A percentile compares a stretch with the other conserved stretches of the same genome.
phyloP scores from a whole-genome alignment of 2,797 vertebrate genomes.

The Morus bassanus region DNA sequence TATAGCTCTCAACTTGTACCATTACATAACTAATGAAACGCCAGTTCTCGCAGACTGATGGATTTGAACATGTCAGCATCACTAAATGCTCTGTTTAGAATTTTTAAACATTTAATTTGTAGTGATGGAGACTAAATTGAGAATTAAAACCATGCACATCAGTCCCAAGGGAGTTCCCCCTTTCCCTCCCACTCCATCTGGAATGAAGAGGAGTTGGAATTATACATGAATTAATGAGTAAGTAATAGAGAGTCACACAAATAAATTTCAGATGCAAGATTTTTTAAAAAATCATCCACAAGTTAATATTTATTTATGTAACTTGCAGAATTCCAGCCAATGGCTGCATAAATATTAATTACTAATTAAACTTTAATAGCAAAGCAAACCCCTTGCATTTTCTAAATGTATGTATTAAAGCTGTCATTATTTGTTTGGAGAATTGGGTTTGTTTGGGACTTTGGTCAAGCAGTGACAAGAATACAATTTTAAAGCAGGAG shows the following conservation, averaged over 20 bases:
- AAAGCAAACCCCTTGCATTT: conserved; percentile 50
- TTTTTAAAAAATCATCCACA: not conserved
- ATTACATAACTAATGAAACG: not conserved
- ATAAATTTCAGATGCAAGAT: conserved; percentile 55
- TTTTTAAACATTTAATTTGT: conserved; percentile 55
- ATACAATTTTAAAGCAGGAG: not conserved
- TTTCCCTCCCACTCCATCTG: conserved; percentile 3
- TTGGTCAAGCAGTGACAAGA: not conserved
- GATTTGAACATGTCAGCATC: not conserved
- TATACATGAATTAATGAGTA: conserved; percentile 57
- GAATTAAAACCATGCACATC: conserved; percentile 28
- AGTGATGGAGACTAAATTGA: conserved; percentile 38
- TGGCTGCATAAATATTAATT: conserved; percentile 77
- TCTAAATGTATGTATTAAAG: conserved; percentile 27
- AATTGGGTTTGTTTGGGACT: conserved; percentile 32
- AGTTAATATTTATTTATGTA: conserved; percentile 78
- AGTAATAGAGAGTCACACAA: conserved; percentile 54
- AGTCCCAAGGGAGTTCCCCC: not conserved
- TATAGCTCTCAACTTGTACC: not conserved
- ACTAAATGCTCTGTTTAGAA: conserved; percentile 33
- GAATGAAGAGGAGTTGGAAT: conserved; percentile 46
- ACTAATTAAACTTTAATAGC: conserved; percentile 74
- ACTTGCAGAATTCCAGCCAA: conserved; percentile 41
- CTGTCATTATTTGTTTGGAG: not conserved
- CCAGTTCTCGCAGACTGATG: not conserved